Base-by-base conservation (phyloP, 2,888 invertebrate species). In the Oscheius sp. region DNA sequence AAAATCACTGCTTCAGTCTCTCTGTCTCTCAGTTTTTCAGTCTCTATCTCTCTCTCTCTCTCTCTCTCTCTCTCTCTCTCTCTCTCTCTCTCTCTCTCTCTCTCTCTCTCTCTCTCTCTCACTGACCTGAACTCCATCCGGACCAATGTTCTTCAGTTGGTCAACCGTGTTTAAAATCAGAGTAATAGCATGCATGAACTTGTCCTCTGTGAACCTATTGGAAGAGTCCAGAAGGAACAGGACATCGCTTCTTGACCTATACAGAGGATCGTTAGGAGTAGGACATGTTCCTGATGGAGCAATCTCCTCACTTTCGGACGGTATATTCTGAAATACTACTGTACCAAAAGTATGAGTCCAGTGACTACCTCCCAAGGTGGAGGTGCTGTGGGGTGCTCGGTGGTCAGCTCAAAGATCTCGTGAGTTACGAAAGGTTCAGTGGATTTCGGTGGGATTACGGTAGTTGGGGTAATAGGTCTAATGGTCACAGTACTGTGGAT, bases 201-300 rank as follows among this genome's bases (percentile, higher is more conserved):
- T 79, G 50, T 80, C 74, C 71, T 79, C 77, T 9, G 80, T 79
- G 74, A 86, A 81, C 7, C 79, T 63, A 37, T 79, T 81, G 2
- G 86, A 86, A 2, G 86, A 83, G 59, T 87, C 87, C 32, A 87
- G 73, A 21, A 87, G 77, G 77, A 87, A 87, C 11, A 87, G 76
- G n/a, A 87, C 81, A 68, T 87, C 87, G 35, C 79, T 82, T 48
- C 65, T 70, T 21, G 80, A 77, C 29, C 74, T 58, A 60, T 84
- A 85, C 7, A 70, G 63, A 13, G 63, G 73, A 47, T 84, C 78
- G 53, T 84, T 84, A 21, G 85, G 77, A 10, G 82, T 80, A 11
- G 84, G 79, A 48, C 86, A 86, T 21, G 66, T 73, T 32, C 75
- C 83, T n/a, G 48, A 33, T 1, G 65, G 65, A 3, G 65, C 2